Evolutionary conservation across 2,113 vertebrate genomes (phyloP).

Genomic region (Scolopax mira): DNA sequence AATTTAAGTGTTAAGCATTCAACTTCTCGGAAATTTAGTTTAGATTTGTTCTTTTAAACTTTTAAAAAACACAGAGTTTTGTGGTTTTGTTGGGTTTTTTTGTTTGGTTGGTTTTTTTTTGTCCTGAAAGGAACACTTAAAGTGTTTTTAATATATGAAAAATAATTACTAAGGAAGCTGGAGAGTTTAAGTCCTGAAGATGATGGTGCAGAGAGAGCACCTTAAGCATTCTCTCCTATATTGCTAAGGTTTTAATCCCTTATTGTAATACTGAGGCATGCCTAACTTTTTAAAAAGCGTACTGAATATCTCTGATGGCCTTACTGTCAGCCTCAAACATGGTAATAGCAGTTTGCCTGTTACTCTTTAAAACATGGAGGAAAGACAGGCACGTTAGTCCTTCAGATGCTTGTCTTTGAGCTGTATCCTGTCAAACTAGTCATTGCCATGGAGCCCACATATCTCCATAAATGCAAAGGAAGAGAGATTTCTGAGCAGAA

Average conservation of each 20-base stretch:
- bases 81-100: too few relatives aligned
- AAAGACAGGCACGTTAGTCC: not conserved
- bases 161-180: too few relatives aligned
- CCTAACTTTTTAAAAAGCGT: not conserved
- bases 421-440: not conserved
- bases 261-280: not conserved
- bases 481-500: not conserved
- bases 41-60: not conserved
- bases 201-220: not conserved
- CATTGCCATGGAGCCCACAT: not conserved
- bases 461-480: not conserved
- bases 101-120: too few relatives aligned
- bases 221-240: not conserved
- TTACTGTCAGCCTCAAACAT: not conserved
- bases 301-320: not conserved
- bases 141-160: not conserved
- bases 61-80: not conserved
- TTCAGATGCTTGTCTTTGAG: not conserved
- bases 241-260: not conserved
- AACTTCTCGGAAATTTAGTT: not conserved
- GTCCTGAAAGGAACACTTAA: not conserved
- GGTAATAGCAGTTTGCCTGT: not conserved
- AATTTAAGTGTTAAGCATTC: not conserved
- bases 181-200: too few relatives aligned
- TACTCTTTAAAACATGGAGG: not conserved